Evolutionary conservation across 2,888 invertebrate genomes (phyloP).

Genomic region (Pyrgus malvae): DNA sequence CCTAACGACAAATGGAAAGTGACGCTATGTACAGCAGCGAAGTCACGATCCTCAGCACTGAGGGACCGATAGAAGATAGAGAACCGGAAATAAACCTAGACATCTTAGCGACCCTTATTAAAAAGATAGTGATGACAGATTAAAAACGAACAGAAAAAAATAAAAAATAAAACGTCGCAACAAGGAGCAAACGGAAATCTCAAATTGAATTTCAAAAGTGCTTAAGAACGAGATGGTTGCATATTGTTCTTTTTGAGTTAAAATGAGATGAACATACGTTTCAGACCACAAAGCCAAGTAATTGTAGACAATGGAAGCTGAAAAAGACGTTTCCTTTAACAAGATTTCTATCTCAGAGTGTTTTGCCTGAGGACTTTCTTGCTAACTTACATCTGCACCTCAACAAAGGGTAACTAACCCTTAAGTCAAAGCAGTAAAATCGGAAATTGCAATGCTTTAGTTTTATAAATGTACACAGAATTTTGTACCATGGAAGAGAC

Average conservation of each 20-base stretch:
- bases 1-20: too few species aligned
- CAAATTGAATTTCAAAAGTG: conserved; percentile 66
- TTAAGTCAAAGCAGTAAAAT: conserved; percentile 27
- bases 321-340: conserved; percentile 80
- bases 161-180: conserved; percentile 51
- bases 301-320: conserved; percentile 79
- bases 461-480: conserved; percentile 23
- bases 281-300: conserved; percentile 71
- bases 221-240: conserved; percentile 44
- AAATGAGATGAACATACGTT: conserved; percentile 48
- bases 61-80: too few species aligned
- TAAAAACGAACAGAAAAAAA: conserved; percentile 38
- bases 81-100: too few species aligned
- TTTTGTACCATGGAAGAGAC: conserved; percentile 59
- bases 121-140: neutral
- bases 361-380: conserved; percentile 64
- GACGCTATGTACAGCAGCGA: too few species aligned
- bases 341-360: conserved; percentile 76
- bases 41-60: too few species aligned
- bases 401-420: conserved; percentile 3
- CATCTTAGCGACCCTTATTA: neutral
- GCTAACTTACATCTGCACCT: conserved; percentile 39
- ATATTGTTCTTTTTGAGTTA: conserved; percentile 34
- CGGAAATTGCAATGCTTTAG: conserved; percentile 25
- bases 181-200: conserved; percentile 60